phyloP scores from a whole-genome alignment of 2,113 vertebrate genomes.

The Caranx melampygus region DNA sequence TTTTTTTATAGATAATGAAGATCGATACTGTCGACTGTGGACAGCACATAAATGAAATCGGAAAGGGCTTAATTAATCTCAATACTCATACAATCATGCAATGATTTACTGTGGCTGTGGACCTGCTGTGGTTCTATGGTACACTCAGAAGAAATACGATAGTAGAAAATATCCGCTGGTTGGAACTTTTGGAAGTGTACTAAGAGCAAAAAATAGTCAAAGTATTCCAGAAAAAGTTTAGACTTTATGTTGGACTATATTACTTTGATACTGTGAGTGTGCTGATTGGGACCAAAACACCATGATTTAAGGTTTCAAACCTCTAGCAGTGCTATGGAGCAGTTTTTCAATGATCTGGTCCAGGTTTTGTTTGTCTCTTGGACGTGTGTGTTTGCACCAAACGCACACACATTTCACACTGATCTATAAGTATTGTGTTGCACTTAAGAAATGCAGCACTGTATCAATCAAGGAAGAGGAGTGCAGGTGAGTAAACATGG shows the following conservation, averaged over 20 bases:
- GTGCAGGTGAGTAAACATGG: too few relatives aligned
- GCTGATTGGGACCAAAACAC: neutral
- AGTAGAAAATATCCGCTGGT: neutral
- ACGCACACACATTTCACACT: too few relatives aligned
- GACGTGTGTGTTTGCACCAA: too few relatives aligned
- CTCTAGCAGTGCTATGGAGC: neutral
- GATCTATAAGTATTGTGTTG: too few relatives aligned
- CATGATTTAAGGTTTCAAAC: neutral
- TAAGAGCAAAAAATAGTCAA: neutral
- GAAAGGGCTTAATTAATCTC: slow-evolving; percentile 56
- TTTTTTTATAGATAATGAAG: slow-evolving; percentile 74
- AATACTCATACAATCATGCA: slow-evolving; percentile 28
- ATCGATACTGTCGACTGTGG: slow-evolving; percentile 56
- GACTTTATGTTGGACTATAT: neutral
- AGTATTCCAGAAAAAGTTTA: neutral
- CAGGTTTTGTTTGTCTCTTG: too few relatives aligned
- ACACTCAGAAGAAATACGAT: slow-evolving; percentile 32
- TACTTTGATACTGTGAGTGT: neutral
- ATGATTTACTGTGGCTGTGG: slow-evolving; percentile 37
- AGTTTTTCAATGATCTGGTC: too few relatives aligned
- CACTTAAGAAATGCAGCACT: too few relatives aligned
- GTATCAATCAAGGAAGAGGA: too few relatives aligned
- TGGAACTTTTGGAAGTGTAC: neutral
- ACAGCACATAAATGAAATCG: slow-evolving; percentile 54
- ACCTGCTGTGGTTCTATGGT: neutral